These are phyloP conservation scores for Mesorhabditis spiculigera DNA, from an alignment of 2,888 invertebrate species.

Conservation along the genomic window DNA sequence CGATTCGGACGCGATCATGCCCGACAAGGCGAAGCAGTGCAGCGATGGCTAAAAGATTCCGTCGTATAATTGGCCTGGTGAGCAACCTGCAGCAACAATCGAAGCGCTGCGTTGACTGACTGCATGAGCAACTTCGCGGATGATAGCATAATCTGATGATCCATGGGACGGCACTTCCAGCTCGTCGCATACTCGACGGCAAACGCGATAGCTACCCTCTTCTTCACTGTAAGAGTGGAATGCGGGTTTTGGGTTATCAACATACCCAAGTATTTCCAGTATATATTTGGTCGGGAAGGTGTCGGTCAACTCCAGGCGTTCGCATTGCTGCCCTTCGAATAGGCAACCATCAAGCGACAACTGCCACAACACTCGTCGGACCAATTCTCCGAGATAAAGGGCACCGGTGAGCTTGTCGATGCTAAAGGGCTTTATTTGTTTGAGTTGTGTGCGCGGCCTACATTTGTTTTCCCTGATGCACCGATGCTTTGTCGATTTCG, in stretches of 20 bases:
- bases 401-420: conserved; percentile 59
- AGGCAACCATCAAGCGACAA: conserved; percentile 40
- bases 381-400: conserved; percentile 58
- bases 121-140: conserved; percentile 55
- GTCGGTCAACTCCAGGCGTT: conserved; percentile 50
- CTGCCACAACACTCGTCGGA: conserved; percentile 53
- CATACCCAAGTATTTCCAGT: conserved; percentile 55
- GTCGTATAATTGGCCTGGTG: not conserved
- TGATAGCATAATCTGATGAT: conserved; percentile 50
- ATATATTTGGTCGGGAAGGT: conserved; percentile 59
- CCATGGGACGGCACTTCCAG: conserved; percentile 56
- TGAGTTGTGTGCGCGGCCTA: conserved; percentile 23
- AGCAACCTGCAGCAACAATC: conserved; percentile 55
- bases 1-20: conserved; percentile 47
- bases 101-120: conserved; percentile 52
- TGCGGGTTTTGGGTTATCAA: not conserved
- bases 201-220: conserved; percentile 47
- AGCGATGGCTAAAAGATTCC: conserved; percentile 47
- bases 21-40: conserved; percentile 54
- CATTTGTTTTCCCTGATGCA: conserved; percentile 58
- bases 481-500: conserved; percentile 54
- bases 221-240: conserved; percentile 44
- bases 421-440: conserved; percentile 31
- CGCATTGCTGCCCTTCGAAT: conserved; percentile 52
- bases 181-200: conserved; percentile 57